Conservation (phyloP, 2,888 invertebrate genomes). For the Periphyllus acericola region DNA sequence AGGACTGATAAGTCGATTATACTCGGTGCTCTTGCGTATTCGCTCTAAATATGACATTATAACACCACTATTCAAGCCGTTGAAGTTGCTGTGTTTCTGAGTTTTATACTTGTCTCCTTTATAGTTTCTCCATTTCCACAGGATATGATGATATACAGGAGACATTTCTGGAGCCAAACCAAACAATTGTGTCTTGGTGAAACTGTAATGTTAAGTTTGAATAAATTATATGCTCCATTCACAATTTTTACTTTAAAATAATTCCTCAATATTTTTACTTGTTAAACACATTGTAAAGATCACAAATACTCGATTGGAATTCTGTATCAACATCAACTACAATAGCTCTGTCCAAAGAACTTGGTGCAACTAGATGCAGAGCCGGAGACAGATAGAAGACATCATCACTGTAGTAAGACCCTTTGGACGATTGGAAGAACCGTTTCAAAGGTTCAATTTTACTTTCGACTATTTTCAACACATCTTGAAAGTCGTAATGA, state of each 20-base stretch:
- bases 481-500: slow-evolving; percentile 74
- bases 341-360: slow-evolving; percentile 73
- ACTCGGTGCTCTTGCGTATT: slow-evolving; percentile 72
- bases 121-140: slow-evolving; percentile 74
- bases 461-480: slow-evolving; percentile 72
- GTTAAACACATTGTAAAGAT: slow-evolving; percentile 76
- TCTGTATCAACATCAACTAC: slow-evolving; percentile 83
- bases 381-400: slow-evolving; percentile 82
- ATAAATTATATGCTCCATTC: background rate
- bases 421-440: slow-evolving; percentile 72
- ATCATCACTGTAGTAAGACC: slow-evolving; percentile 81
- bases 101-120: slow-evolving; percentile 65
- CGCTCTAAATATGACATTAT: slow-evolving; percentile 76
- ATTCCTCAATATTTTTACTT: slow-evolving; percentile 66
- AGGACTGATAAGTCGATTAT: slow-evolving; percentile 71
- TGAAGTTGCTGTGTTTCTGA: slow-evolving; percentile 67
- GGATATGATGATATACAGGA: slow-evolving; percentile 81
- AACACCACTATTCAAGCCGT: slow-evolving; percentile 79
- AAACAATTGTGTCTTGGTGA: slow-evolving; percentile 74
- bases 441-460: slow-evolving; percentile 77
- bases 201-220: slow-evolving; percentile 66
- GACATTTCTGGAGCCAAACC: slow-evolving; percentile 80
- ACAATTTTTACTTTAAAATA: background rate
- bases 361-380: slow-evolving; percentile 76
- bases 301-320: slow-evolving; percentile 75